Conservation (phyloP, 64 coral and sea anemone genomes). For the Cladopsammia gracilis region DNA sequence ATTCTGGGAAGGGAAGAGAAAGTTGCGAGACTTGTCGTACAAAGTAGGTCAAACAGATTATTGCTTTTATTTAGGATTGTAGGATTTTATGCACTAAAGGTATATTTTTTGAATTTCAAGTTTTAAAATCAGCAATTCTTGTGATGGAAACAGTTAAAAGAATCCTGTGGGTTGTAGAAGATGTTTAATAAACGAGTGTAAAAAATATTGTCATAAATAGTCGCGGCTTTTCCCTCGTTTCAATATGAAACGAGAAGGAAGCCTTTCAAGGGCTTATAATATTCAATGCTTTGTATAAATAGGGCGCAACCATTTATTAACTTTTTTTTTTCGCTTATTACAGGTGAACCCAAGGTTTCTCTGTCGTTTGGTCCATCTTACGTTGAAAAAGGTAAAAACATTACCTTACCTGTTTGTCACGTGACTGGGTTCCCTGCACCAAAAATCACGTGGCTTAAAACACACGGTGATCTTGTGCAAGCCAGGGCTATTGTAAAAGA, state of each 20-base stretch:
- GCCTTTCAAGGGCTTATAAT: too few relatives aligned
- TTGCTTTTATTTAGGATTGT: too few relatives aligned
- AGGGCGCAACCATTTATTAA: background rate
- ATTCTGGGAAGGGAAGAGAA: constrained; percentile 7
- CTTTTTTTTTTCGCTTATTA: too few relatives aligned
- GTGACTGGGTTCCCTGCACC: constrained; percentile 8
- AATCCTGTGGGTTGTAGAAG: too few relatives aligned
- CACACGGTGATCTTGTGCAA: background rate
- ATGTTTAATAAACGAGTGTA: too few relatives aligned
- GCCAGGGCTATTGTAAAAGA: background rate
- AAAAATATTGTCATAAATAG: too few relatives aligned
- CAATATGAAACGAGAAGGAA: too few relatives aligned
- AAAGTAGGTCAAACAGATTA: background rate
- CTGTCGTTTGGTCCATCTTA: constrained; percentile 46
- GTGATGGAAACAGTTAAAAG: too few relatives aligned
- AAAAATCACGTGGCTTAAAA: constrained; percentile 8
- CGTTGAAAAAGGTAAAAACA: constrained; percentile 25
- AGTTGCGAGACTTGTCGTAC: background rate
- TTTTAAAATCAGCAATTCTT: too few relatives aligned
- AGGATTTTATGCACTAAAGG: background rate
- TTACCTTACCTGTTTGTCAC: constrained; percentile 23
- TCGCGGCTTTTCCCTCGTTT: too few relatives aligned
- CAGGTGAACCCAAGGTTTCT: constrained; percentile 42
- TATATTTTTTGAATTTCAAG: too few relatives aligned
- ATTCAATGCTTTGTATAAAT: too few relatives aligned